Percentiles rank a stretch among this genome's conserved stretches.
Evolutionary conservation across 2,888 invertebrate genomes (phyloP).

Genomic region (Sarcophaga subvicina): DNA sequence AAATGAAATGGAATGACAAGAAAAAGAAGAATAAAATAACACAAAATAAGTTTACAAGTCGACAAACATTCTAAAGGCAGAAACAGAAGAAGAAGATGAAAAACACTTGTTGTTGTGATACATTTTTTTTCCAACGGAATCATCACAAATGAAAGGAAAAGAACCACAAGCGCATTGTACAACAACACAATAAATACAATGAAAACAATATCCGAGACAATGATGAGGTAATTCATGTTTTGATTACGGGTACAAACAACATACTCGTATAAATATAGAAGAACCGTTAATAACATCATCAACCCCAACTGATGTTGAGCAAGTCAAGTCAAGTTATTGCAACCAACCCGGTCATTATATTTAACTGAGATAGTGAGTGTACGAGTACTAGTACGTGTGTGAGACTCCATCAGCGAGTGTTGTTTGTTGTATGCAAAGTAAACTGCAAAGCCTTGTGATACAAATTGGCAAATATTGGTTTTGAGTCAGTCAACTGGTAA

Average conservation of each 20-base stretch:
- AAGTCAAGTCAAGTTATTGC: slow-evolving; percentile 28
- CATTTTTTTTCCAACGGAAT: not conserved
- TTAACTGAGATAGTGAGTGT: not conserved
- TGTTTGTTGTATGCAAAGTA: slow-evolving; percentile 29
- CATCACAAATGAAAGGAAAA: not conserved
- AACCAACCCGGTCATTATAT: slow-evolving; percentile 31
- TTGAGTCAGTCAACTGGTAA: slow-evolving; percentile 20
- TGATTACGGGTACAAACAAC: too few relatives aligned
- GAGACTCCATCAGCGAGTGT: not conserved
- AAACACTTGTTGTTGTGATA: slow-evolving; percentile 50
- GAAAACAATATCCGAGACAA: too few relatives aligned
- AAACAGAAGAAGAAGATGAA: not conserved
- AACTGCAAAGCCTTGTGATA: not conserved
- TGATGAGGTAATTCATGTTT: too few relatives aligned
- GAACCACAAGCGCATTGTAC: too few relatives aligned
- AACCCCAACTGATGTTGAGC: too few relatives aligned
- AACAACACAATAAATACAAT: too few relatives aligned
- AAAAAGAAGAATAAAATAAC: not conserved
- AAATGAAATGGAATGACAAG: not conserved
- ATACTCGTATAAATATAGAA: too few relatives aligned
- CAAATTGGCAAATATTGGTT: slow-evolving; percentile 58
- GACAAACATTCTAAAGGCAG: too few relatives aligned
- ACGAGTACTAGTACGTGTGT: not conserved
- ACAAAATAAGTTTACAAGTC: slow-evolving; percentile 31
- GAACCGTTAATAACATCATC: too few relatives aligned